Evolutionary conservation across 2,888 invertebrate species (phyloP).

Genomic region (Creontiades dilutus): DNA sequence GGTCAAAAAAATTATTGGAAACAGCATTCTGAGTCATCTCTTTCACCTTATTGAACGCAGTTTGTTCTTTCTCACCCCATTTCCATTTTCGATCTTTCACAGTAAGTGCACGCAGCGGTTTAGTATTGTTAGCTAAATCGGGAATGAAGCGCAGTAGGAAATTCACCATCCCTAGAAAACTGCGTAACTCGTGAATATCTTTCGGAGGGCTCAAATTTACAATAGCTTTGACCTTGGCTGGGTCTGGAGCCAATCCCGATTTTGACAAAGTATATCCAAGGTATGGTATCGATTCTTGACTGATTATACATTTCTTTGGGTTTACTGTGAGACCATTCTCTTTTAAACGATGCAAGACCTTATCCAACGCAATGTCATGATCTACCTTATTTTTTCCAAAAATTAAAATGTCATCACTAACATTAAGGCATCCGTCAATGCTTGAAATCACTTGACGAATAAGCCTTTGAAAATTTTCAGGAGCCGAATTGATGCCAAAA

Average conservation of each 20-base stretch:
- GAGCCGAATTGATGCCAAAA: constrained; percentile 50
- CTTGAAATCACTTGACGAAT: not conserved
- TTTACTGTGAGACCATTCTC: not conserved
- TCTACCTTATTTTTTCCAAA: not conserved
- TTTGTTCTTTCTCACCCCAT: not conserved
- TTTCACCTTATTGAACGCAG: not conserved
- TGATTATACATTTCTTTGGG: not conserved
- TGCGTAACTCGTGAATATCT: not conserved
- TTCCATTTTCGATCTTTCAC: not conserved
- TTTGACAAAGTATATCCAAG: not conserved
- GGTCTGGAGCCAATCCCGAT: not conserved
- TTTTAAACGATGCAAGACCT: not conserved
- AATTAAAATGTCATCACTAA: constrained; percentile 14
- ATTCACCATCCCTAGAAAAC: not conserved
- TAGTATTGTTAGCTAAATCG: not conserved
- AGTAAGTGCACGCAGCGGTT: not conserved
- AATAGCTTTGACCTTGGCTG: not conserved
- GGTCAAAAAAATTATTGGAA: constrained; percentile 47
- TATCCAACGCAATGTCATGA: not conserved
- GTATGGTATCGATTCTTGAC: not conserved
- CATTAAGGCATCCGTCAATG: not conserved
- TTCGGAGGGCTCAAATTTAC: no score
- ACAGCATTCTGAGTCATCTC: not conserved
- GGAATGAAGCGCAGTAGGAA: not conserved
- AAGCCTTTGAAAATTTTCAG: constrained; percentile 51